Base-by-base conservation (phyloP, 92 coral and sea anemone genomes). In the Palythoa grandiflora region DNA sequence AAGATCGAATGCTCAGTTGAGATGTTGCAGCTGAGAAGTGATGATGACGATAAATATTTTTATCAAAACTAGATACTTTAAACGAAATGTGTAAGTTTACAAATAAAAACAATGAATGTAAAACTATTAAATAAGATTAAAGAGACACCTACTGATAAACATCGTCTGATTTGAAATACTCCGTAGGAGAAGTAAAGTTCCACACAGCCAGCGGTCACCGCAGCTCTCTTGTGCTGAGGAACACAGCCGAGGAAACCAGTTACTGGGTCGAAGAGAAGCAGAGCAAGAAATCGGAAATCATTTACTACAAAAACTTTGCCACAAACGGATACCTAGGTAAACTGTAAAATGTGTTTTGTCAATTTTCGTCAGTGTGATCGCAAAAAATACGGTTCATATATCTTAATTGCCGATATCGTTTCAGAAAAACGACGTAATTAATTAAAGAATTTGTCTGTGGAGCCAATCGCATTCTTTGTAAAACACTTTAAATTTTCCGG, bases 211-310 rank as follows among this genome's bases (percentile, higher is more conserved):
- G 98, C 54, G 98, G 98, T 50, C 85, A 73, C 53, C 98, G 98
- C 48, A 95, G 98, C 73, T 84, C 96, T 12, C 73, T 95, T 65
- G 94, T 91, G 9, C 57, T 95, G 83, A 91, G 92, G 48, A 91
- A 91, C 61, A 70, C 21, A 0, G 90, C 96, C 20, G 98, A 95
- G 86, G 92, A 85, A 40, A 95, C 98, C 5, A 95, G 98, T 59
- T 95, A 95, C 94, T 95, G 98, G 98, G 94, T 93, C 8, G 98
- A 95, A 80, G 98, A 91, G 72, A 84, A 73, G 40, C 77, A 83
- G n/a, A 21, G 19, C 70, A 91, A 91, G 55, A 80, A 74, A 15
- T 90, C 90, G 37, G 88, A 57, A 44, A 95, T 95, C 63, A 88
- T 89, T 57, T 91, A 83, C 90, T 95, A 91, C 91, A 95, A 91